These are phyloP conservation scores for Agelaius phoeniceus DNA, from an alignment of 2,113 vertebrate genomes.

Conservation along the genomic window DNA sequence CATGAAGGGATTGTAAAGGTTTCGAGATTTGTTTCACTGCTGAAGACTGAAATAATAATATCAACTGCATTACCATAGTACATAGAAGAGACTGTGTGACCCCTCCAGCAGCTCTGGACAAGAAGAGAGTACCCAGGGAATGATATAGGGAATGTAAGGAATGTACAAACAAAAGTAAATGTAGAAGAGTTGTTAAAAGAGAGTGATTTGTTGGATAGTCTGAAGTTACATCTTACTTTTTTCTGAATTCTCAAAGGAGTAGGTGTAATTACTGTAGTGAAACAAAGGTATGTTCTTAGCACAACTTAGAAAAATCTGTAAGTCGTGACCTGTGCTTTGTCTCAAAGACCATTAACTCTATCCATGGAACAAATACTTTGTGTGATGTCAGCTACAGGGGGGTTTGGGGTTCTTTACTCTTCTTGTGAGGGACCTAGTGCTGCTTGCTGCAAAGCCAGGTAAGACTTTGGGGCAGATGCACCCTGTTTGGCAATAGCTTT, in stretches of 20 bases:
- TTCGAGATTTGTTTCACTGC: neutral
- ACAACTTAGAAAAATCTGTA: neutral
- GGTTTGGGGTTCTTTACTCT: neutral
- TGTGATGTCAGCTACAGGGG: neutral
- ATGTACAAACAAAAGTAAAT: neutral
- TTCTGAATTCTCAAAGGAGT: neutral
- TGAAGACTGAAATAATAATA: neutral
- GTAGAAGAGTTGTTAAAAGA: neutral
- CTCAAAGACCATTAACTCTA: neutral
- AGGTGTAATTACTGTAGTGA: neutral
- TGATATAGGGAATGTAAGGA: neutral
- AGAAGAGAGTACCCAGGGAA: neutral
- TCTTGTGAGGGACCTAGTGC: neutral
- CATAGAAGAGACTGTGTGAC: neutral
- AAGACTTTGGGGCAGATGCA: rapidly evolving
- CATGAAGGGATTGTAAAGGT: neutral
- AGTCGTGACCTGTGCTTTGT: neutral
- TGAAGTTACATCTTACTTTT: neutral
- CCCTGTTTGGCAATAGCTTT: neutral
- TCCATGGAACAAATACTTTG: neutral
- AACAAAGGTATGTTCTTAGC: neutral
- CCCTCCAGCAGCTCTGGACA: neutral
- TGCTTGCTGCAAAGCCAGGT: neutral
- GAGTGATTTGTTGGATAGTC: neutral
- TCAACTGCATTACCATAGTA: neutral